phyloP scores from a whole-genome alignment of 2,888 invertebrate genomes.

The Periphyllus acericola region DNA sequence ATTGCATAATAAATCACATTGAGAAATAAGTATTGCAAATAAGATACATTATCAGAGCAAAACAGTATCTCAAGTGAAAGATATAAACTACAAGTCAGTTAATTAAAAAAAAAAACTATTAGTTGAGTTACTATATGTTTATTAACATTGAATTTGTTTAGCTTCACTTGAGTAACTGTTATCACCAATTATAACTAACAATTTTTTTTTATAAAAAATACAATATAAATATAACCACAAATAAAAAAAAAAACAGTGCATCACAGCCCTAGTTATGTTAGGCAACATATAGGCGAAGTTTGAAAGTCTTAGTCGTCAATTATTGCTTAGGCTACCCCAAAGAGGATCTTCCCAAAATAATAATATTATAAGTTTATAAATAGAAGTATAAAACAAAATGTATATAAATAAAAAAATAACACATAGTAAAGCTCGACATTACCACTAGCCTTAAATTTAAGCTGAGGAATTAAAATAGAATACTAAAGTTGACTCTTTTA shows the following conservation, averaged over 20 bases:
- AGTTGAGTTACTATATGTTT: neutral
- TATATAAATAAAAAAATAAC: conserved; percentile 57
- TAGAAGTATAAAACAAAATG: conserved; percentile 43
- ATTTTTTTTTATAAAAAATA: conserved; percentile 51
- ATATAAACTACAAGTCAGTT: neutral
- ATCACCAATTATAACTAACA: conserved; percentile 34
- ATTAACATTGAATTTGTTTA: neutral
- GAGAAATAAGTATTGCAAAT: conserved; percentile 46
- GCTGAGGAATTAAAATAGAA: conserved; percentile 31
- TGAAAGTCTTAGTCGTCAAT: conserved; percentile 46
- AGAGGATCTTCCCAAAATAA: conserved; percentile 37
- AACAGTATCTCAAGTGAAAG: conserved; percentile 33
- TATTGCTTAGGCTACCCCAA: conserved; percentile 48
- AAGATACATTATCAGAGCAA: conserved; percentile 47
- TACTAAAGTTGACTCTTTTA: conserved; percentile 38
- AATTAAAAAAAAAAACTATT: neutral
- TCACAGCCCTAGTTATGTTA: conserved; percentile 61
- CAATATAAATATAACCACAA: conserved; percentile 54
- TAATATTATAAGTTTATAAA: conserved; percentile 49
- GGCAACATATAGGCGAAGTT: conserved; percentile 59
- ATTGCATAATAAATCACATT: conserved; percentile 33
- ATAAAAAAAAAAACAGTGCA: conserved; percentile 41
- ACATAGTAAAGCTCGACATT: conserved; percentile 52
- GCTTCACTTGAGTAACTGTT: conserved; percentile 38
- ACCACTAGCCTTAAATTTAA: conserved; percentile 52